These are phyloP conservation scores for Zeugodacus cucurbitae DNA, from an alignment of 1,140 invertebrate species.

Conservation along the genomic window DNA sequence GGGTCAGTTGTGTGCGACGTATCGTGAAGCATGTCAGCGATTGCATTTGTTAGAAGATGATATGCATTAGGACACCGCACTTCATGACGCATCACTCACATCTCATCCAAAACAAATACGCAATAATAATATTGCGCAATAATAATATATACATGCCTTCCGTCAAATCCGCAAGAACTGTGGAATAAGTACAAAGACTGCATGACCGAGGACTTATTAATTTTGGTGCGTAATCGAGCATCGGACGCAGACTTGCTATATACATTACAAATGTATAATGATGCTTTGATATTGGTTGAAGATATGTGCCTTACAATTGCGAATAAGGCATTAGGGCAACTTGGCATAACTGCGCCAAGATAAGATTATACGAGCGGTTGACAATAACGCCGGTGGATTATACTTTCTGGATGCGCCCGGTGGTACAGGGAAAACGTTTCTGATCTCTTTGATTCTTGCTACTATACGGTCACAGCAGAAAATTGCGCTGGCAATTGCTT, in stretches of 20 bases:
- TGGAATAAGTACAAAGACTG: conserved; percentile 61
- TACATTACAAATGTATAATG: background rate
- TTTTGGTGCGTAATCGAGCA: conserved; percentile 59
- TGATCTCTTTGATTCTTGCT: too few species aligned
- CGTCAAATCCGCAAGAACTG: conserved; percentile 55
- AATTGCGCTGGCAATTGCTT: too few species aligned
- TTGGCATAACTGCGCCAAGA: background rate
- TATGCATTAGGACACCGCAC: too few species aligned
- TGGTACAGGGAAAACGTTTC: too few species aligned
- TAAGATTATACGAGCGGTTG: too few species aligned
- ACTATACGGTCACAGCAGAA: too few species aligned
- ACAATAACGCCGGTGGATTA: too few species aligned
- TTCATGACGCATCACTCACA: background rate
- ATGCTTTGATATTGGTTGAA: background rate
- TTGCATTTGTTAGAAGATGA: too few species aligned
- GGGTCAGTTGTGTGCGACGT: too few species aligned
- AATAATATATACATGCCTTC: conserved; percentile 56
- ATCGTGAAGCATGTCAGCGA: too few species aligned
- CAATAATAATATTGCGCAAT: conserved; percentile 60
- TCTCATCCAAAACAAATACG: background rate
- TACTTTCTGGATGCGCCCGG: too few species aligned
- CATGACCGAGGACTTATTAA: conserved; percentile 52
- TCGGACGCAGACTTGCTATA: conserved; percentile 41
- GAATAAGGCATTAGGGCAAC: conserved; percentile 50
- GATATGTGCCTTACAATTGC: conserved; percentile 45